Evolutionary conservation across 2,113 vertebrate genomes (phyloP), one percentile per base, ranked within the genome.

Genomic region (Leucosticte australis): DNA sequence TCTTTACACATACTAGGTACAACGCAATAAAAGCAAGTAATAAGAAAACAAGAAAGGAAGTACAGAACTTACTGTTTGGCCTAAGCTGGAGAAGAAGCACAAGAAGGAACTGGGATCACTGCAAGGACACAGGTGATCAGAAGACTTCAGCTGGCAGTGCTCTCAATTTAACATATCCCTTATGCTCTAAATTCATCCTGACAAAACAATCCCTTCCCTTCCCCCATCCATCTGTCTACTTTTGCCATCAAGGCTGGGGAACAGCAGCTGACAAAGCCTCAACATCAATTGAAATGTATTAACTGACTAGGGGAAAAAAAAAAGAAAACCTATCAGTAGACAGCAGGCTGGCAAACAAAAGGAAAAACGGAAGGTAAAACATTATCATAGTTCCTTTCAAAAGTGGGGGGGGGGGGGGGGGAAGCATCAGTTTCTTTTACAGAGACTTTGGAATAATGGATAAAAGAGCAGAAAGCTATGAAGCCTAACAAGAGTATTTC

Each of bases 391-490:
- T 15, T 86, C 44, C 37, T 83, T 87, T 81, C 63, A 83, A 59
- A 78, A 67, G 39, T 7, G 5, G 57, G 39, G 33, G 21, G 30
- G 27, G 19, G 2, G 3, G 15, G 16, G 2, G 3, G 17, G 15
- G 20, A 11, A 44, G 52, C 57, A 64, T 76, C 37, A 49, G 31
- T 82, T 93, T 95, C 59, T 74, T 59, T 41, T 63, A 77, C 15
- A 81, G n/a, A 91, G 55, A 56, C 68, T 53, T 69, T 22, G 60
- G 83, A 90, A 89, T 86, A 90, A 96, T 41, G 47, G 60, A 80
- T 92, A 69, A 92, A 90, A 94, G 85, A 77, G 23, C 30, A 79
- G 65, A 89, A 87, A 93, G 46, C 94, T 85, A 76, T 22, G 82
- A 95, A 78, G 64, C 41, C 41, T 69, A 89, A 57, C 67, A 46